Evolutionary conservation across 1,140 invertebrate genomes (phyloP).

Genomic region (Nasonia giraulti): DNA sequence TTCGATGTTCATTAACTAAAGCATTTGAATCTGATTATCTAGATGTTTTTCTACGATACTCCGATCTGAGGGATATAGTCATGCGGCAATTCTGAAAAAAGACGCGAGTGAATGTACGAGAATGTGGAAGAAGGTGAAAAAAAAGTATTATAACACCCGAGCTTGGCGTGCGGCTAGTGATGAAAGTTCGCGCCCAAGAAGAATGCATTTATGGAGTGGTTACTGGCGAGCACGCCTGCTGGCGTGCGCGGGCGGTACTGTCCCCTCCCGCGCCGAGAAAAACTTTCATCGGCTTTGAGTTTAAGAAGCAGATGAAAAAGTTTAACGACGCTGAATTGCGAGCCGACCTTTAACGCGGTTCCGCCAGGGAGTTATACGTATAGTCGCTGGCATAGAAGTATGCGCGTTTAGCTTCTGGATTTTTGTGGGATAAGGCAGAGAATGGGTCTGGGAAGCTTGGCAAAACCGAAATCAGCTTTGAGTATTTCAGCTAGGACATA

Average conservation of each 20-base stretch:
- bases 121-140: constrained; percentile 19
- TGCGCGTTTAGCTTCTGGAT: background rate
- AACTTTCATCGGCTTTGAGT: constrained; percentile 68
- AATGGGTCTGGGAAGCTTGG: background rate
- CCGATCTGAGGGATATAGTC: too few species aligned
- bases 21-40: too few species aligned
- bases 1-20: too few species aligned
- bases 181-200: constrained; percentile 50
- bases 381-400: background rate
- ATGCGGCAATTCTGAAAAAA: background rate
- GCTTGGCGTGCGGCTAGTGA: background rate
- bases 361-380: background rate
- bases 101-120: background rate
- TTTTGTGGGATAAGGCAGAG: constrained; percentile 5
- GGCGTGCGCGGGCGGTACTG: background rate
- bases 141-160: constrained; percentile 51
- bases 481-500: constrained; percentile 26
- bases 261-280: constrained; percentile 48
- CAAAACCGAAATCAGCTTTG: background rate
- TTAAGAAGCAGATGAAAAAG: constrained; percentile 70
- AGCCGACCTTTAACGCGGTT: constrained; percentile 22
- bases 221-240: constrained; percentile 41
- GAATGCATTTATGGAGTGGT: constrained; percentile 67
- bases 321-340: constrained; percentile 64
- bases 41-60: too few species aligned